Base-by-base conservation (phyloP, 1,140 invertebrate species). In the Drosophila serrata region DNA sequence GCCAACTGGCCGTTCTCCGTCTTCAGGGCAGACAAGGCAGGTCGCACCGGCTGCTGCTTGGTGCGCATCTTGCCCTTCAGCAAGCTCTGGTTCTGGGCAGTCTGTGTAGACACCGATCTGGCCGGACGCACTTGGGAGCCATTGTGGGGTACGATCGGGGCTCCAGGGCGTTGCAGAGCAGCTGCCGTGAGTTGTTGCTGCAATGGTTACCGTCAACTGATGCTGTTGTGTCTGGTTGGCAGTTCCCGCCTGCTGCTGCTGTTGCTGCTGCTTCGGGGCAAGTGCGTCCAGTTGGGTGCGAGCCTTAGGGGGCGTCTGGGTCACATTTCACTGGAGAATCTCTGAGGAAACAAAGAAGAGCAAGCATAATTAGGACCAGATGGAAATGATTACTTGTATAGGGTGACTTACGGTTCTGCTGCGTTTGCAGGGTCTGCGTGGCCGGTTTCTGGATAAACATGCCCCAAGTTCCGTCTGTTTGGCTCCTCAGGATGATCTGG, bases 391-490 rank as follows among this genome's bases (percentile, higher is more conserved):
- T 87, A 0, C 27, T 49, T 2, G 27, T 3, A 17, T 2, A 60
- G 65, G 17, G n/a, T 15, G 82, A 79, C 46, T 49, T 87, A 92
- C 92, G 91, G 73, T 93, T 91, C 55, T 87, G 91, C 39, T 91
- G 90, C n/a, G 87, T 75, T 27, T 93, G 92, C n/a, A 91, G 61
- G 22, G 88, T 85, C 59, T 93, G 93, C 57, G 93, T 78, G 1
- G 96, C 95, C 85, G 96, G 96, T 85, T 97, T 97, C 86, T 97
- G 97, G 76, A 98, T 97, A 79, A 97, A 97, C 96, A 98, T 97
- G 51, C 94, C 93, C 35, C 80, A 82, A 6, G 94, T 93, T 15
- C 95, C 95, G 90, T 97, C 97, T 12, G 95, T 95, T 79, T 97
- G 96, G 4, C 95, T 94, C 9, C 96, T 96, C 61, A 97, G 93